Percentiles rank a stretch among this genome's conserved stretches.
These are phyloP conservation scores for Smutsia temminckii DNA, from an alignment of 2,797 vertebrate species.

Conservation along the genomic window DNA sequence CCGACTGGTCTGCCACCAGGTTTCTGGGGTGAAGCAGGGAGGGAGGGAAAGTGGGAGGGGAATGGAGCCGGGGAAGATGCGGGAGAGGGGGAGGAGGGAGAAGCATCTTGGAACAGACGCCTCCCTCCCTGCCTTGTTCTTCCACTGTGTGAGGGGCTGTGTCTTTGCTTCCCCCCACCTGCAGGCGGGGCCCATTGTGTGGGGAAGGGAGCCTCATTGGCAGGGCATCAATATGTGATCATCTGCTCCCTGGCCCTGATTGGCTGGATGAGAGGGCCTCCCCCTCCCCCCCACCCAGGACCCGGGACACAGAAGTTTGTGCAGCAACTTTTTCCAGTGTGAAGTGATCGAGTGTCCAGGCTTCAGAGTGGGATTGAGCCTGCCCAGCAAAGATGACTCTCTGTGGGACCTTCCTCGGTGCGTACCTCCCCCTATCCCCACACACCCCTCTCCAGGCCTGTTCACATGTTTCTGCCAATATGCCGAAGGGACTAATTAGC, in stretches of 20 bases:
- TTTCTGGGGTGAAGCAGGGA: not conserved
- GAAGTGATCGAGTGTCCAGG: conserved; percentile 84
- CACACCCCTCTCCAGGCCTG: not conserved
- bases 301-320: conserved; percentile 88
- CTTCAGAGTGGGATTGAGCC: conserved; percentile 75
- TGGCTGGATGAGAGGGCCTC: conserved; percentile 82
- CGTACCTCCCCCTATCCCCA: conserved; percentile 81
- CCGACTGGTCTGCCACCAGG: not conserved
- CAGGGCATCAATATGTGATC: conserved; percentile 81
- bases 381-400: conserved; percentile 91
- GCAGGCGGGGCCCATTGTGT: conserved; percentile 83
- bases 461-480: not conserved
- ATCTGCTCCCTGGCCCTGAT: conserved; percentile 82
- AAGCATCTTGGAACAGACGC: not conserved
- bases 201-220: conserved; percentile 86
- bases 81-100: not conserved
- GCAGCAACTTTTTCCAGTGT: conserved; percentile 88
- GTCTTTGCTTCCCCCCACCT: conserved; percentile 3
- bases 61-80: no score
- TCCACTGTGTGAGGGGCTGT: not conserved
- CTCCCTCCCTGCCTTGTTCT: not conserved
- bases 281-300: conserved; percentile 34
- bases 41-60: not conserved
- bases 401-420: conserved; percentile 95
- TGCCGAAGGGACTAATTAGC: conserved; percentile 2